Conservation (phyloP, 2,113 vertebrate species). For the Gymnocephalus cernua region DNA sequence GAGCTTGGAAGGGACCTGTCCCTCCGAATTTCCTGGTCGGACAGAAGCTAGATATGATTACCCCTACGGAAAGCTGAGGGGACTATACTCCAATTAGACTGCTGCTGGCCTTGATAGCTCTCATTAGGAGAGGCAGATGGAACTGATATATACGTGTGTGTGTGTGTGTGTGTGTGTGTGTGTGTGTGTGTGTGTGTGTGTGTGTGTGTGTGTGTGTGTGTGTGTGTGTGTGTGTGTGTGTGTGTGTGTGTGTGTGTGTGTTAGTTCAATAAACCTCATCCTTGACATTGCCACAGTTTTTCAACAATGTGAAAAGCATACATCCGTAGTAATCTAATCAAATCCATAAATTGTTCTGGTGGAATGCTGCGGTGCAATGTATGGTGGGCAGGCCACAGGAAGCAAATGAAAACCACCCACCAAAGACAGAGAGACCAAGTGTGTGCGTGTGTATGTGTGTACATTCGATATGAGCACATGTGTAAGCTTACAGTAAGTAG, state of each 20-base stretch:
- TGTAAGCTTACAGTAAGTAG: slow-evolving; percentile 13
- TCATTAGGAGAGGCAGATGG: slow-evolving; percentile 72
- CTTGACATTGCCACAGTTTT: slow-evolving; percentile 61
- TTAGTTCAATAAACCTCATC: slow-evolving; percentile 49
- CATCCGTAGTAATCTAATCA: slow-evolving; percentile 75
- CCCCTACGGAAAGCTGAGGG: slow-evolving; percentile 63
- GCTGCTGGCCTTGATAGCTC: slow-evolving; percentile 69
- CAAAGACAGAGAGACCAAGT: slow-evolving; percentile 6
- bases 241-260: slow-evolving; percentile 16
- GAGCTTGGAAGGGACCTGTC: slow-evolving; percentile 73
- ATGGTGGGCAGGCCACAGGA: slow-evolving; percentile 58
- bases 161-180: slow-evolving; percentile 14
- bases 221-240: slow-evolving; percentile 5
- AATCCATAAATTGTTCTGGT: slow-evolving; percentile 75
- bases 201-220: slow-evolving; percentile 5
- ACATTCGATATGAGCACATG: slow-evolving; percentile 28
- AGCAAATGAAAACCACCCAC: slow-evolving; percentile 72
- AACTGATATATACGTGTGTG: slow-evolving; percentile 67
- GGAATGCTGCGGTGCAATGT: slow-evolving; percentile 69
- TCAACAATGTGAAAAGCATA: slow-evolving; percentile 65
- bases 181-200: slow-evolving; percentile 24
- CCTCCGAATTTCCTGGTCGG: slow-evolving; percentile 77
- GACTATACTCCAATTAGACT: slow-evolving; percentile 72
- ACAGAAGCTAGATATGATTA: slow-evolving; percentile 74
- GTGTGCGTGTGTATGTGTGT: slow-evolving; percentile 26